Base-by-base conservation (phyloP, 1,140 invertebrate species). In the Drosophila repleta region DNA sequence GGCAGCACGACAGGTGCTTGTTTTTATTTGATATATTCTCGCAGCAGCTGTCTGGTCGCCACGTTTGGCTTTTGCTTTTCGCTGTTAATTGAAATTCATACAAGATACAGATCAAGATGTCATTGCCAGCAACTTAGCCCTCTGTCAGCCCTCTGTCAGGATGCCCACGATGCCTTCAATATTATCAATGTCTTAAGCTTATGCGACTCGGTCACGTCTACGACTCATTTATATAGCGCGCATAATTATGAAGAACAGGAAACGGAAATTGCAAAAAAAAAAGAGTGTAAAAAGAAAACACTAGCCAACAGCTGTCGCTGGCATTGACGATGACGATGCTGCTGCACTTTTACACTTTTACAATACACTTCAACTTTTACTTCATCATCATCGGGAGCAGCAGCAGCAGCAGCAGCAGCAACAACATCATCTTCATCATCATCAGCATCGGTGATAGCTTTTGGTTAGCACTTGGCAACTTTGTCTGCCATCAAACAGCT, bases 1-100 rank as follows among this genome's bases (percentile, higher is more conserved):
- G 29, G 69, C 55, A 8, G 13, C 55, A 24, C n/a, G 62, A 55
- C 81, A 85, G 81, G 81, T 81, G 70, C 53, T 76, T 67, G 61
- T 79, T 79, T 70, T 66, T 65, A 53, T 67, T 70, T 79, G 48
- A 52, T 67, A 62, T 72, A 43, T 48, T 5, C 8, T 41, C n/a
- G 56, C 48, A 76, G 66, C 73, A 75, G 17, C 56, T 75, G 68
- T 75, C 62, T 18, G 49, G 35, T 61, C 43, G 41, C 66, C 64
- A 20, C 60, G 20, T 76, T 83, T 87, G 82, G 76, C 82, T 87
- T 88, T 70, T 67, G 72, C 53, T 67, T 56, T 56, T 45, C 39
- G 55, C 67, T 67, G 67, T 83, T 88, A 88, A 88, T 88, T 88
- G 83, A 88, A 83, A 88, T 88, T 79, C 79, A 77, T 83, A 88